These are phyloP conservation scores for Arge pagana DNA, from an alignment of 2,888 invertebrate genomes.

Conservation along the genomic window DNA sequence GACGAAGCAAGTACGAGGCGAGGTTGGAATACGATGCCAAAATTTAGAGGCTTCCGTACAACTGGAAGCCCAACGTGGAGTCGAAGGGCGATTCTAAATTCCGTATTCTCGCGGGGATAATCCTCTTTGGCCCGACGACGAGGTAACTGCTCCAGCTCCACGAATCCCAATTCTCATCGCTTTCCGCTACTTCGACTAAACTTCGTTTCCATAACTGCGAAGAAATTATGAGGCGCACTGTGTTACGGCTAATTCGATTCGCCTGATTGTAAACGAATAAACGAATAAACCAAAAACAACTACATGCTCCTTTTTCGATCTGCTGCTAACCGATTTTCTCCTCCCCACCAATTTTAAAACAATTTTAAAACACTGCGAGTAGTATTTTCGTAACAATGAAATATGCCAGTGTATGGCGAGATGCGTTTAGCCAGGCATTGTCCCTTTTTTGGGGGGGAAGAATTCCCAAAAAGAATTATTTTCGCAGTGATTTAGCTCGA, in stretches of 20 bases:
- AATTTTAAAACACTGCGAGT: no score
- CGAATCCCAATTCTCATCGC: no score
- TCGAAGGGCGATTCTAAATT: constrained; percentile 11
- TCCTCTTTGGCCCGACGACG: constrained; percentile 15
- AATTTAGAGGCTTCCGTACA: constrained; percentile 20
- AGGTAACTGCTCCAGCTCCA: constrained; percentile 16
- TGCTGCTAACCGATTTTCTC: not conserved
- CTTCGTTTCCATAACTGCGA: constrained; percentile 18
- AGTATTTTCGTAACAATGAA: no score
- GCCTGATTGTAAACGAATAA: constrained; percentile 13
- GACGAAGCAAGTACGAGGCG: no score
- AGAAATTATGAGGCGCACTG: constrained; percentile 21
- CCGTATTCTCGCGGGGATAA: constrained; percentile 18
- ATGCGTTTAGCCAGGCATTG: no score
- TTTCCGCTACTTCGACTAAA: constrained; percentile 12
- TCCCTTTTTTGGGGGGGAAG: no score
- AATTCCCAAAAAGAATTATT: no score
- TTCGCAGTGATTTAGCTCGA: no score
- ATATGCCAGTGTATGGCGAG: no score
- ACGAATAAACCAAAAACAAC: constrained; percentile 3
- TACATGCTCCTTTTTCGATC: not conserved
- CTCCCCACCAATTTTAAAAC: not conserved
- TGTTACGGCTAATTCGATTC: constrained; percentile 5
- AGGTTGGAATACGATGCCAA: constrained; percentile 6
- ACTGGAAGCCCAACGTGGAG: constrained; percentile 16